phyloP scores from a whole-genome alignment of 2,113 vertebrate species.

The Panthera uncia region DNA sequence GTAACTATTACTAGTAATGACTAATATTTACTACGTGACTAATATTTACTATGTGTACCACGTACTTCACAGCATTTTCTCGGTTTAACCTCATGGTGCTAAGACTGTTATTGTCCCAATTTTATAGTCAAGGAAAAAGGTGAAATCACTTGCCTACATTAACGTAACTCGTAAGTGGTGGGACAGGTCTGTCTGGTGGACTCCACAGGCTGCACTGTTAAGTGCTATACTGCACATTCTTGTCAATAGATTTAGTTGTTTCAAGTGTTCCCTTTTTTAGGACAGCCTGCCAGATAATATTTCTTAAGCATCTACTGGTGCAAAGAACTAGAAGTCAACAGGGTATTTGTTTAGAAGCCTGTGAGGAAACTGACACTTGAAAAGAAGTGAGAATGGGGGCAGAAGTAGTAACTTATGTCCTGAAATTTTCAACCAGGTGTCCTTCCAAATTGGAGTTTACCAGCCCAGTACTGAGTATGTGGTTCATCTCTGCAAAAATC shows the following conservation, averaged over 20 bases:
- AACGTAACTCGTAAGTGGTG: not conserved
- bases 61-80: not conserved
- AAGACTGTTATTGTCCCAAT: not conserved
- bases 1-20: not conserved
- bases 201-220: not conserved
- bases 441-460: not conserved
- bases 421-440: not conserved
- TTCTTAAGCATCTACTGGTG: not conserved
- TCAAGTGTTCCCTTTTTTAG: not conserved
- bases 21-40: not conserved
- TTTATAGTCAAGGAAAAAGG: not conserved
- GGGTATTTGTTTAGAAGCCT: not conserved
- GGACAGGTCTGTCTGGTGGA: not conserved
- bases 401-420: not conserved
- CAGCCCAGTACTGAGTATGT: not conserved
- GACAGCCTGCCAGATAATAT: not conserved
- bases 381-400: not conserved
- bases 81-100: not conserved
- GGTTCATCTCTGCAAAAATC: not conserved
- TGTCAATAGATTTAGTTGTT: not conserved
- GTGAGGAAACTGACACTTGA: not conserved
- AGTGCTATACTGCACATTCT: not conserved
- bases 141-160: not conserved
- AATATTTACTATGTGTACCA: not conserved
- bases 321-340: not conserved